Percentiles rank a stretch among this genome's conserved stretches.
These are phyloP conservation scores for Sciurus carolinensis DNA, from an alignment of 2,797 vertebrate genomes.

Conservation along the genomic window DNA sequence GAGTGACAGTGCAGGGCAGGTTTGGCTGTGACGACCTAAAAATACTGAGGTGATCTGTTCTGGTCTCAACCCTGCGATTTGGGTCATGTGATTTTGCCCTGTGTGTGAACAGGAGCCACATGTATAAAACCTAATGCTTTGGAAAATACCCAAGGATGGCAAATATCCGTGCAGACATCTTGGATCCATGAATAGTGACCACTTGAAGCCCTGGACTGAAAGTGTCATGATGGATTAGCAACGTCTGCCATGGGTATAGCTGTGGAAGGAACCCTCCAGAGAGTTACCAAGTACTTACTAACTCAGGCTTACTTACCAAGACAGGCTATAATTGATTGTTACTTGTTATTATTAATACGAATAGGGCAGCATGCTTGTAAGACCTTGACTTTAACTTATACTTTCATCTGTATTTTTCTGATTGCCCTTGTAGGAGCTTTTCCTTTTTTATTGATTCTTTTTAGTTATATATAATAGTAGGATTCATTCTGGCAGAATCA, in stretches of 20 bases:
- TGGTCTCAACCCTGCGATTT: neutral
- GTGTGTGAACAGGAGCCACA: neutral
- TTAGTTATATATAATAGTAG: too few species aligned
- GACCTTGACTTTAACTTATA: neutral
- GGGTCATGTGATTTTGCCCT: neutral
- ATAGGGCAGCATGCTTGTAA: neutral
- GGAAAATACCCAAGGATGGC: neutral
- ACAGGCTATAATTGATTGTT: too few species aligned
- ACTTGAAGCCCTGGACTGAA: neutral
- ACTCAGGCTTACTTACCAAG: too few species aligned
- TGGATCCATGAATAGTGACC: neutral
- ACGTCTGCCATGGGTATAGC: neutral
- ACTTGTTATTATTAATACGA: neutral
- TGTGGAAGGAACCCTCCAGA: neutral
- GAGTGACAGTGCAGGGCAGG: neutral
- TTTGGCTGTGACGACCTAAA: neutral
- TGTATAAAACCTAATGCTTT: neutral
- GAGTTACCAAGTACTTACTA: neutral
- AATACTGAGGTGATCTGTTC: neutral
- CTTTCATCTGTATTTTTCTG: neutral
- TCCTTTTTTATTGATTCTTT: too few species aligned
- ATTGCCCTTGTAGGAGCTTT: neutral
- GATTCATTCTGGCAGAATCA: too few species aligned
- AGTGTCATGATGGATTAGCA: neutral
- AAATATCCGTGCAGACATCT: neutral